Conservation (phyloP, 1,140 invertebrate species). For the Achatina immaculata region DNA sequence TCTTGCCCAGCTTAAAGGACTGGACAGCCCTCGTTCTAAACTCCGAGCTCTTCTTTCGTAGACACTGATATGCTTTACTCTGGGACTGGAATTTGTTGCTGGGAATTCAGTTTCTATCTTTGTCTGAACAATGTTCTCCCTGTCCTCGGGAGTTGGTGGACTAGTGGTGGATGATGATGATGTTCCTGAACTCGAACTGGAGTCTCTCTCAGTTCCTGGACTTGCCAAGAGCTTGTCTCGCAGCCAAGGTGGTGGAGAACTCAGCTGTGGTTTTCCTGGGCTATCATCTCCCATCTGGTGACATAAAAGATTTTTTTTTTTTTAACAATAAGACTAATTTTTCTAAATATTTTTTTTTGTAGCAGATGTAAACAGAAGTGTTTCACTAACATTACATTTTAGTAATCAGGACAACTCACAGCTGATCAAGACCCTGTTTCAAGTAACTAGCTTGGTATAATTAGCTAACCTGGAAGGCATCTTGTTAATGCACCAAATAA, state of each 20-base stretch:
- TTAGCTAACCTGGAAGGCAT: too few species aligned
- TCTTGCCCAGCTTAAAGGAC: slow-evolving; percentile 4
- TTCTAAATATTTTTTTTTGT: too few species aligned
- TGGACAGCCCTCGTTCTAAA: slow-evolving; percentile 27
- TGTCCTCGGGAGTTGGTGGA: slow-evolving; percentile 15
- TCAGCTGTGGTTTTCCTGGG: slow-evolving; percentile 56
- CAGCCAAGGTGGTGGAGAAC: slow-evolving; percentile 64
- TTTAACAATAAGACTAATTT: too few species aligned
- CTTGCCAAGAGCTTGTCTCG: slow-evolving; percentile 45
- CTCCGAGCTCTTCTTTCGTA: slow-evolving; percentile 46
- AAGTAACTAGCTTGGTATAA: too few species aligned
- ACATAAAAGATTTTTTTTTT: too few species aligned
- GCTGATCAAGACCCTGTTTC: too few species aligned
- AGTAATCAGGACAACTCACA: too few species aligned
- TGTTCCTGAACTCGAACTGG: slow-evolving; percentile 35
- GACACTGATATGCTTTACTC: slow-evolving; percentile 62
- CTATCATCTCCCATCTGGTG: slow-evolving; percentile 56
- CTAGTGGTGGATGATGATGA: slow-evolving; percentile 46
- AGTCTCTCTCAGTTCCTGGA: slow-evolving; percentile 15
- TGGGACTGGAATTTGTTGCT: slow-evolving; percentile 64
- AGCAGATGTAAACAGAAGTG: too few species aligned
- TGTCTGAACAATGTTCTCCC: slow-evolving; percentile 46
- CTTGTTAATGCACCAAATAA: too few species aligned
- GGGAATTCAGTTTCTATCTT: slow-evolving; percentile 68
- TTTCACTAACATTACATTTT: too few species aligned